These are phyloP conservation scores for Drosophila parvula DNA, from an alignment of 1,140 invertebrate genomes.

Conservation along the genomic window DNA sequence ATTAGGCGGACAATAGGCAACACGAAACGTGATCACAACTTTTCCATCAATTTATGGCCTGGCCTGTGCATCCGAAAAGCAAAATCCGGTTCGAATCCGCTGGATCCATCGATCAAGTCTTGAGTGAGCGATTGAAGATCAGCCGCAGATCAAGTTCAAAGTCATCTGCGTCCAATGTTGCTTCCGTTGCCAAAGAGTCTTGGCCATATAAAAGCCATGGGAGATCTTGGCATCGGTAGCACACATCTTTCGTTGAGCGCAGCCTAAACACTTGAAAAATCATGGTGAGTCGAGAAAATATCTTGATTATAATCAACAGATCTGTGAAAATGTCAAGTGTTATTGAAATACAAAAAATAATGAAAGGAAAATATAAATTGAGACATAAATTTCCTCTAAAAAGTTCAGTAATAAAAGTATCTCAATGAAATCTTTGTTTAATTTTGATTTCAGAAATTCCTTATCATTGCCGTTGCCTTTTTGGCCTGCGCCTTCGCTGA, in stretches of 20 bases:
- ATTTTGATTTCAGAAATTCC: conserved; percentile 64
- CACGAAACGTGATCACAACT: conserved; percentile 64
- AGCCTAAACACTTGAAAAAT: conserved; percentile 49
- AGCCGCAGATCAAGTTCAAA: conserved; percentile 73
- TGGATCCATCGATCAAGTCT: conserved; percentile 37
- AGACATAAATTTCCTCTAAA: neutral
- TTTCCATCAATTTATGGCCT: conserved; percentile 54
- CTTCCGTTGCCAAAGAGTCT: conserved; percentile 46
- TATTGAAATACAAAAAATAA: neutral
- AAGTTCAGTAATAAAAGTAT: too few species aligned
- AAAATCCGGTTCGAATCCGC: conserved; percentile 52
- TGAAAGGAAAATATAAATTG: neutral
- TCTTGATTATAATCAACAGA: neutral
- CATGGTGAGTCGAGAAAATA: conserved; percentile 48
- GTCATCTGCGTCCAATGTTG: conserved; percentile 48
- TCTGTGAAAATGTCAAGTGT: neutral
- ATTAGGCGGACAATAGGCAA: conserved; percentile 37
- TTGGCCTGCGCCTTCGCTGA: conserved; percentile 73
- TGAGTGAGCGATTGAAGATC: conserved; percentile 31
- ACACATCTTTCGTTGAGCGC: conserved; percentile 55
- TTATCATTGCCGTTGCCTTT: conserved; percentile 74
- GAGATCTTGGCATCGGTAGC: conserved; percentile 36
- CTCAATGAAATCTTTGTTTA: too few species aligned
- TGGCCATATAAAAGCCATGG: conserved; percentile 48
- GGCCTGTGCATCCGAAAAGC: conserved; percentile 45